Percentiles rank a stretch among this genome's conserved stretches.
Evolutionary conservation across 1,140 invertebrate species (phyloP).

Genomic region (Dryas iulia): DNA sequence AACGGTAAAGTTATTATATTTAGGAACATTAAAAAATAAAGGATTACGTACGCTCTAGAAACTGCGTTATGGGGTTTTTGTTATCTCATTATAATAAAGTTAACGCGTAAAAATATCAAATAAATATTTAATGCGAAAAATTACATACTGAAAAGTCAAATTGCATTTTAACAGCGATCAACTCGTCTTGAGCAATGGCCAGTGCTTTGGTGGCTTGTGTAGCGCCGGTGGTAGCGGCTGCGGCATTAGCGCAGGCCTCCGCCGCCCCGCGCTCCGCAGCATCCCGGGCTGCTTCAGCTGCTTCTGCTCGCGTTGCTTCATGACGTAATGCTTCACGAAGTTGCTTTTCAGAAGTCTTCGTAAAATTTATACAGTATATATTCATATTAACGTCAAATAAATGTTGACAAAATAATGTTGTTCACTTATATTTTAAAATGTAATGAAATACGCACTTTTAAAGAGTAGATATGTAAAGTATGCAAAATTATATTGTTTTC

Average conservation of each 20-base stretch:
- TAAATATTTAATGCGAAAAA: not conserved
- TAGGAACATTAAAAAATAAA: too few relatives aligned
- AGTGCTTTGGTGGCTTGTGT: conserved; percentile 47
- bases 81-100: not conserved
- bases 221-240: conserved; percentile 52
- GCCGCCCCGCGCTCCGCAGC: conserved; percentile 42
- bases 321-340: conserved; percentile 51
- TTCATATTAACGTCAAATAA: too few relatives aligned
- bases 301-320: conserved; percentile 54
- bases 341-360: conserved; percentile 50
- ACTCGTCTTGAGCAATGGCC: conserved; percentile 49
- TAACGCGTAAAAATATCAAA: not conserved
- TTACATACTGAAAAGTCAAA: conserved; percentile 51
- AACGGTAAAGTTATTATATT: not conserved
- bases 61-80: too few relatives aligned
- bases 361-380: not conserved
- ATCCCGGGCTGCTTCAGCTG: conserved; percentile 52
- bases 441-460: too few relatives aligned
- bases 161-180: conserved; percentile 53
- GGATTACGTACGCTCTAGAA: too few relatives aligned
- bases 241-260: conserved; percentile 49
- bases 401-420: too few relatives aligned
- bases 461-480: too few relatives aligned
- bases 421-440: too few relatives aligned
- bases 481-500: too few relatives aligned